A percentile compares a stretch with the other conserved stretches of the same genome.
Evolutionary conservation across 30 jellyfish, hydroid and myxozoan species (phyloP).

Genomic region (Phacellophora camtschatica): DNA sequence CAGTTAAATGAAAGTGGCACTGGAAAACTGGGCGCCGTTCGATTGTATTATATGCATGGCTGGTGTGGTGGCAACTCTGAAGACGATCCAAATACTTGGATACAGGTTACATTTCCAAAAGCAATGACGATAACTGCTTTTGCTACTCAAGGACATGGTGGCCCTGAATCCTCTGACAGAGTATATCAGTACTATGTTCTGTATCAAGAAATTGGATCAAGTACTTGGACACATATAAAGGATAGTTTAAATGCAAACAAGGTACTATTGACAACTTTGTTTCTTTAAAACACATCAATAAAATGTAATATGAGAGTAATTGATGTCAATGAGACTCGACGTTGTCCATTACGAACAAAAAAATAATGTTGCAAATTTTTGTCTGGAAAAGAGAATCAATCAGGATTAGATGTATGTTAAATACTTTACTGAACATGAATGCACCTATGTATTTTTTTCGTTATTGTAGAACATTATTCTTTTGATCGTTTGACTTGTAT

Average conservation of each 20-base stretch:
- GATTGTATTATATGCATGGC: background rate
- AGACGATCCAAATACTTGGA: constrained; percentile 28
- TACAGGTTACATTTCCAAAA: constrained; percentile 31
- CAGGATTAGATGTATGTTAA: background rate
- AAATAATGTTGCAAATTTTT: background rate
- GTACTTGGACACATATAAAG: background rate
- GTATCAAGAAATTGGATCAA: background rate
- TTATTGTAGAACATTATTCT: too few species aligned
- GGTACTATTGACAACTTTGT: background rate
- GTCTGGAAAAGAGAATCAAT: too few species aligned
- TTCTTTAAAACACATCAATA: background rate
- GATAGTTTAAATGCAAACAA: background rate
- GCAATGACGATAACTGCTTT: constrained; percentile 46
- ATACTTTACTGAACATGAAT: too few species aligned
- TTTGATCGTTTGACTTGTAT: too few species aligned
- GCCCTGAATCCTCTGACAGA: background rate
- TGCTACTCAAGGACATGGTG: constrained; percentile 63
- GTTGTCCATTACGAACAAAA: background rate
- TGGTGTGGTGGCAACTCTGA: constrained; percentile 42
- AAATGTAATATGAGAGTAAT: background rate
- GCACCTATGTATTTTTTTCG: too few species aligned
- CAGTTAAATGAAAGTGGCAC: background rate
- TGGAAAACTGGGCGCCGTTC: background rate
- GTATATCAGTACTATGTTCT: background rate
- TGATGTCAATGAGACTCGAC: background rate